Evolutionary conservation across 2,113 vertebrate genomes (phyloP), one percentile per base, ranked within the genome.

Genomic region (Clarias gariepinus): DNA sequence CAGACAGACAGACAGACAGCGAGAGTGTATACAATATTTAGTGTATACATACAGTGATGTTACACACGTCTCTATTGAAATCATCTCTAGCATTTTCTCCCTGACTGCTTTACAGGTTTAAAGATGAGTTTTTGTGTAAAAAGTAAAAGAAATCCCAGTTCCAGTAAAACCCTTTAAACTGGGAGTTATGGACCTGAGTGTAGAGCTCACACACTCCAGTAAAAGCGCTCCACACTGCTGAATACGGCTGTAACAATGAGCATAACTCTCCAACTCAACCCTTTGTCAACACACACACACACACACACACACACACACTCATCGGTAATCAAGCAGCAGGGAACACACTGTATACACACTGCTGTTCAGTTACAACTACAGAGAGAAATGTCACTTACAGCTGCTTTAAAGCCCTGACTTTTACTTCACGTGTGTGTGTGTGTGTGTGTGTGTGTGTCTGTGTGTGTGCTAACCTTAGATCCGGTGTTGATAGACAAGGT

Each of bases 391-490:
- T 69, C 28, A 33, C 66, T 69, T 69, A 69, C 66, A 69, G 66
- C 66, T 33, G 66, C 66, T 69, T 69, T 69, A 69, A 69, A 69
- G 66, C 10, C 15, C 66, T 19, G 15, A 33, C 0, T 15, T 33
- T 69, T 7, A 33, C 16, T 30, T 63, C 10, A 25, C 9, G 10
- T 47, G 47, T 47, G 47, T 47, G 15, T 76, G 41, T 53, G 41
- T 47, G 73, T 76, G 41, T 25, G 73, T 76, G 41, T 76, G 73
- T 53, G 73, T 52, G 73, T 53, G 41, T 60, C 28, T 53, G 41
- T 82, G 80, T 47, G 63, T 47, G 81, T 2, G 11, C 91, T 96
- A 94, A 94, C 96, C 96, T 97, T 97, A 85, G 95, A 96, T 77
- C 95, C 90, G 7, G 96, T 77, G 95, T 95, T 92, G 82, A 94